A percentile compares a stretch with the other conserved stretches of the same genome.
Evolutionary conservation across 2,113 vertebrate genomes (phyloP).

Genomic region (Chascanopsetta lugubris): DNA sequence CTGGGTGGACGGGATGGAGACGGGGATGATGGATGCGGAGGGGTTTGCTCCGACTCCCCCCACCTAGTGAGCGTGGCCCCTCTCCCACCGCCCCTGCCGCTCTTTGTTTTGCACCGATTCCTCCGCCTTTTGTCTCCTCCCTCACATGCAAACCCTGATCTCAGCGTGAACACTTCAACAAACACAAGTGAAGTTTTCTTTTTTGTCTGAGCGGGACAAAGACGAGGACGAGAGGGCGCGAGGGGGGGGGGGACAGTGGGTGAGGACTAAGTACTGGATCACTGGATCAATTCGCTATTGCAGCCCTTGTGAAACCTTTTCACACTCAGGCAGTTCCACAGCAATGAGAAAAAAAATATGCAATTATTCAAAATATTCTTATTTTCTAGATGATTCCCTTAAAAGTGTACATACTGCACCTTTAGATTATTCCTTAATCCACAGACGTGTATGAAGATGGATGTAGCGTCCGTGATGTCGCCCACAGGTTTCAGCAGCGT

Average conservation of each 20-base stretch:
- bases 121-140: slow-evolving; percentile 8
- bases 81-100: slow-evolving; percentile 27
- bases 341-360: no score
- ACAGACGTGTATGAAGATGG: no score
- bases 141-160: slow-evolving; percentile 30
- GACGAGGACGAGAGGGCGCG: no score
- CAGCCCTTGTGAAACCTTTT: background rate
- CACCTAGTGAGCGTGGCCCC: slow-evolving; percentile 58
- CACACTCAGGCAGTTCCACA: no score
- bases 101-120: slow-evolving; percentile 40
- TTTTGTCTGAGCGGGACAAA: background rate
- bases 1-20: slow-evolving; percentile 76
- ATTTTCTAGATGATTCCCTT: no score
- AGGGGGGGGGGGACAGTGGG: background rate
- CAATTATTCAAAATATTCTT: no score
- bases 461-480: no score
- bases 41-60: slow-evolving; percentile 69
- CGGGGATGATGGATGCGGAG: slow-evolving; percentile 82
- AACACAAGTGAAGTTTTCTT: background rate
- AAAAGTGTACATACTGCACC: no score
- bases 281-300: no score
- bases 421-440: no score
- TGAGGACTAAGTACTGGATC: no score
- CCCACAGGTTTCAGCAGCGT: no score
- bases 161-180: background rate